Base-by-base conservation (phyloP, 2,888 invertebrate species). In the Lacanobia oleracea region DNA sequence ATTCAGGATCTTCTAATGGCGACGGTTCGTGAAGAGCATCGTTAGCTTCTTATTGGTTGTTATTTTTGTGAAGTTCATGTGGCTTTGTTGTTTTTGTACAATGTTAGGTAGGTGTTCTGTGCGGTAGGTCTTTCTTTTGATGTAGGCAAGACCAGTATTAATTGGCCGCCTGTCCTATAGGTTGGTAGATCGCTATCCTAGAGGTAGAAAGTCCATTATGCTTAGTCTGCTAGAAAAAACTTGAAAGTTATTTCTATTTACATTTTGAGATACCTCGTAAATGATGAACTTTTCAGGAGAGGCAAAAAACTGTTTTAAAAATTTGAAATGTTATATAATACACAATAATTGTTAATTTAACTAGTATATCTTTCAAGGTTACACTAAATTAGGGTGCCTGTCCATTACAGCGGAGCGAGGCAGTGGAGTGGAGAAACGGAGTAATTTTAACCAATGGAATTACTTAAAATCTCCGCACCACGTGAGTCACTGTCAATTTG, bases 11-110 rank as follows among this genome's bases (percentile, higher is more conserved):
- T 60, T 62, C 69, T 80, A 77, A 75, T 80, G 72, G 66, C 60
- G 45, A 53, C 50, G 57, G n/a, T 60, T 68, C 70, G 79, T 82
- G 77, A 72, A 77, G 72, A 57, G 33, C 62, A 23, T 82, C 73
- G 80, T 77, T 82, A 75, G 59, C 66, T 66, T 82, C 62, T 66
- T 78, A 78, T 54, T 78, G 66, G 70, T 67, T 78, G 77, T 77
- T 77, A 72, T 74, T 80, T 65, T 72, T 77, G 75, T 77, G 61
- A 70, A 68, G 53, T 66, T 67, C 60, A 70, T 74, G 60, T 33
- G 48, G 21, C 53, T 66, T 72, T 72, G 65, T 68, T 63, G 70
- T 67, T 67, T 21, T 37, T 66, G 63, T 74, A 48, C 27, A 53
- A 54, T 71, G 40, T 63, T 60, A 60, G 14, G 33, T 54, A 16